Base-by-base conservation (phyloP, 1,140 invertebrate species). In the Drosophila bocqueti region DNA sequence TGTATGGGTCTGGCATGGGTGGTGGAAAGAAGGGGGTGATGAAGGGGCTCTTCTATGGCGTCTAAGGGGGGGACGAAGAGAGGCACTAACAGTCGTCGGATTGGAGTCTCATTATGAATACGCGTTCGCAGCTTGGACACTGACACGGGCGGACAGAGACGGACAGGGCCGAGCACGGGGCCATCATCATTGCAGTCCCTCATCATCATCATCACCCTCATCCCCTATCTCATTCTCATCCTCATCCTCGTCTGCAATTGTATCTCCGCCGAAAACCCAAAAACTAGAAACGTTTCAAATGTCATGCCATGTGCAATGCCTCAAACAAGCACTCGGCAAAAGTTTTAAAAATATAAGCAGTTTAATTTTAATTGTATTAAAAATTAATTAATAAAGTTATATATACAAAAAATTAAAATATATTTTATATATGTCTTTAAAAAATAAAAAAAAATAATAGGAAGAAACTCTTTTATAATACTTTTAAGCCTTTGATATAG, bases 71-170 rank as follows among this genome's bases (percentile, higher is more conserved):
- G 34, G 31, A 15, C 8, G 8, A 34, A 2, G 15, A n/a, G 18
- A 7, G 34, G 18, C 5, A 16, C 61, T 66, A 76, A 58, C 55
- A 57, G 58, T 54, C 73, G 72, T 66, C 74, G 76, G 75, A 69
- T 78, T 79, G 65, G 73, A 79, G 68, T 47, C 83, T 86, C 82
- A 85, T 85, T 86, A 86, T 82, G 83, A 86, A 85, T 81, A 81
- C 58, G 68, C 55, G 62, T 61, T 73, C 21, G 69, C 31, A 45
- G 46, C 7, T 63, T 49, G 64, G 64, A 67, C 65, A 68, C 62
- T 45, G 54, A 31, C 15, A 61, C 38, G 24, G 45, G 13, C 29
- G 15, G 40, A 29, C 26, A 21, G 45, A 9, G 40, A 29, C 5
- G 15, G 52, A n/a, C 13, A 16, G 38, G 42, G 10, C n/a, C 11